phyloP scores from a whole-genome alignment of 1,140 invertebrate species.

The Drosophila paulistorum region DNA sequence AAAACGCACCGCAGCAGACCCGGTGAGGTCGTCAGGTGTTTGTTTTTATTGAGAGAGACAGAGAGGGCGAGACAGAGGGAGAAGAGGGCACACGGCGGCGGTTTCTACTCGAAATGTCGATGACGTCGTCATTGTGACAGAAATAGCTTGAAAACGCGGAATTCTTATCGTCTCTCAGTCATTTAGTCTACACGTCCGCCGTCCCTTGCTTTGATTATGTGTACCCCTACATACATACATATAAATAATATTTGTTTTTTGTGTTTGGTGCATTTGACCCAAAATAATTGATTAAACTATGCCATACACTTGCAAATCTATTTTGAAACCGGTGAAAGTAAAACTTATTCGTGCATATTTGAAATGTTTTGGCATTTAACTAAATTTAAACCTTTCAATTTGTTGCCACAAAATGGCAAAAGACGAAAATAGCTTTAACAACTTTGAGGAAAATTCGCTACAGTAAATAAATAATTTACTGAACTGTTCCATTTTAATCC shows the following conservation, averaged over 20 bases:
- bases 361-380: slow-evolving; percentile 74
- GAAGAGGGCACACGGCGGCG: slow-evolving; percentile 7
- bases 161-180: slow-evolving; percentile 33
- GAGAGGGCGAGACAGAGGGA: slow-evolving; percentile 15
- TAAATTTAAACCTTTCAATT: slow-evolving; percentile 74
- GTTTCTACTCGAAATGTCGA: slow-evolving; percentile 57
- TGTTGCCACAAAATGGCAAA: slow-evolving; percentile 60
- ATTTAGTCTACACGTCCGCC: background rate
- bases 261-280: slow-evolving; percentile 9
- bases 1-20: slow-evolving; percentile 8
- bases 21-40: slow-evolving; percentile 68
- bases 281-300: slow-evolving; percentile 74
- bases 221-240: background rate
- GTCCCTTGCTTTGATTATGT: slow-evolving; percentile 51
- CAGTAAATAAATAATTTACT: slow-evolving; percentile 1
- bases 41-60: slow-evolving; percentile 42
- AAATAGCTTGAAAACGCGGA: slow-evolving; percentile 35
- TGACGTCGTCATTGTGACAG: slow-evolving; percentile 58
- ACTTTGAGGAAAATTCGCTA: slow-evolving; percentile 9
- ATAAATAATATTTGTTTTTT: background rate
- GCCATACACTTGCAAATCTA: slow-evolving; percentile 22
- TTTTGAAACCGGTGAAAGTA: slow-evolving; percentile 19
- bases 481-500: background rate
- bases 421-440: slow-evolving; percentile 42
- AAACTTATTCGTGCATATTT: slow-evolving; percentile 60